phyloP scores from a whole-genome alignment of 1,140 invertebrate genomes.

The Nautilus pompilius region DNA sequence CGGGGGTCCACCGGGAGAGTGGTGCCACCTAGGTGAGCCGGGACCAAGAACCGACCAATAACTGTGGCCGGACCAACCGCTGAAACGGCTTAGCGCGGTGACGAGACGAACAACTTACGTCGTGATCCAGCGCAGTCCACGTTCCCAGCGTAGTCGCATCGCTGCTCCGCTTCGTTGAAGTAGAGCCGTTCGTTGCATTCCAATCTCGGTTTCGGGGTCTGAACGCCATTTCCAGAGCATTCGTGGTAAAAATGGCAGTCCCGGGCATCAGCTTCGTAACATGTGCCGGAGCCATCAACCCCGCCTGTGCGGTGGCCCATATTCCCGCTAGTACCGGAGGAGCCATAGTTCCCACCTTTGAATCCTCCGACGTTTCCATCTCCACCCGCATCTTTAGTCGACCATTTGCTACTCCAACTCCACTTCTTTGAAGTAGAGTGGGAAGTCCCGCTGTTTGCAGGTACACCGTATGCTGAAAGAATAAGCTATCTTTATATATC shows the following conservation, averaged over 20 bases:
- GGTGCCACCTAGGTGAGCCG: too few species aligned
- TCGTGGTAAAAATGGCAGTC: not conserved
- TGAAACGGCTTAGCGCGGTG: too few species aligned
- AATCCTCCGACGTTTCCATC: not conserved
- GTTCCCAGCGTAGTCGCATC: not conserved
- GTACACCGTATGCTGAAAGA: too few species aligned
- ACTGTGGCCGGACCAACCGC: too few species aligned
- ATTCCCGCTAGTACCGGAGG: not conserved
- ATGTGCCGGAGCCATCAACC: not conserved
- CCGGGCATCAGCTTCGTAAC: not conserved
- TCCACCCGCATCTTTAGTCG: not conserved
- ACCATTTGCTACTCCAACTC: too few species aligned
- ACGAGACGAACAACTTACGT: too few species aligned
- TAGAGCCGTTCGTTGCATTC: not conserved
- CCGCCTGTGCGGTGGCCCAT: not conserved
- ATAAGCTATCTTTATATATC: too few species aligned
- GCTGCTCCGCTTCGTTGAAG: not conserved
- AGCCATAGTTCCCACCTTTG: not conserved
- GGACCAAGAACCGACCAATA: too few species aligned
- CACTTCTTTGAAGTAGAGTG: too few species aligned
- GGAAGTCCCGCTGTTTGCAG: too few species aligned
- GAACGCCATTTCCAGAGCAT: not conserved
- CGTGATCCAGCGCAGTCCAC: not conserved
- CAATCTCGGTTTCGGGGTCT: not conserved
- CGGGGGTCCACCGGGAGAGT: too few species aligned